A percentile compares a stretch with the other conserved stretches of the same genome.
Conservation (phyloP, 2,113 vertebrate genomes). For the Urocynchramus pylzowi region DNA sequence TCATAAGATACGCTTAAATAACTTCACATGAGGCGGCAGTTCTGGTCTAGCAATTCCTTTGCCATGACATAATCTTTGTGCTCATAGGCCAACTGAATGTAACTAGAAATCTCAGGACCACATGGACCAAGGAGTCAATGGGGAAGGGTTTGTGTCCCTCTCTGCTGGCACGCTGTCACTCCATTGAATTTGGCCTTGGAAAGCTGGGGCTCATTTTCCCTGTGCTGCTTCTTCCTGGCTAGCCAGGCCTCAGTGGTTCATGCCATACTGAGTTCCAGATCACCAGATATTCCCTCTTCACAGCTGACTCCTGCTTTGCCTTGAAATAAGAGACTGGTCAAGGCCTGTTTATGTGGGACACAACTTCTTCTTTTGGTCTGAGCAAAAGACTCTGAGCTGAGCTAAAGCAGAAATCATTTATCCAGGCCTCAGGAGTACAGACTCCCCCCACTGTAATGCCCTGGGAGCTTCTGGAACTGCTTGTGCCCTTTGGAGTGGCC, state of each 20-base stretch:
- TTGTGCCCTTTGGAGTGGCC: background rate
- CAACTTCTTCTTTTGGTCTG: background rate
- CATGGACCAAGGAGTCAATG: rapidly evolving
- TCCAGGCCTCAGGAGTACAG: background rate
- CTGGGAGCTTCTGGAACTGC: background rate
- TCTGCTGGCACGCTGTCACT: background rate
- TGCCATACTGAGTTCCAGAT: background rate
- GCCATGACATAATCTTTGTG: background rate
- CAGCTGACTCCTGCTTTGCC: background rate
- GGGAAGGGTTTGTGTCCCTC: background rate
- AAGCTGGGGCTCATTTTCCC: background rate
- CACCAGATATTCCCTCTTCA: background rate
- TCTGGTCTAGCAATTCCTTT: constrained; percentile 24
- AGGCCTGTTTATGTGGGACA: background rate
- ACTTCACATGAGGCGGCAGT: background rate
- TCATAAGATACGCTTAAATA: background rate
- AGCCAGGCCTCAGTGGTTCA: background rate
- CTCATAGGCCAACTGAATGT: background rate
- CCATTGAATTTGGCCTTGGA: background rate
- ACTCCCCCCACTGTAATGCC: background rate
- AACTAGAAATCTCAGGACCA: background rate
- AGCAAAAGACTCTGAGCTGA: background rate
- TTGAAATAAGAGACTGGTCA: background rate
- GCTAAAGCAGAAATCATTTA: background rate
- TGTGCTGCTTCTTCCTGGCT: background rate